A percentile compares a stretch with the other conserved stretches of the same genome.
Evolutionary conservation across 2,113 vertebrate genomes (phyloP).

Genomic region (Charina bottae): DNA sequence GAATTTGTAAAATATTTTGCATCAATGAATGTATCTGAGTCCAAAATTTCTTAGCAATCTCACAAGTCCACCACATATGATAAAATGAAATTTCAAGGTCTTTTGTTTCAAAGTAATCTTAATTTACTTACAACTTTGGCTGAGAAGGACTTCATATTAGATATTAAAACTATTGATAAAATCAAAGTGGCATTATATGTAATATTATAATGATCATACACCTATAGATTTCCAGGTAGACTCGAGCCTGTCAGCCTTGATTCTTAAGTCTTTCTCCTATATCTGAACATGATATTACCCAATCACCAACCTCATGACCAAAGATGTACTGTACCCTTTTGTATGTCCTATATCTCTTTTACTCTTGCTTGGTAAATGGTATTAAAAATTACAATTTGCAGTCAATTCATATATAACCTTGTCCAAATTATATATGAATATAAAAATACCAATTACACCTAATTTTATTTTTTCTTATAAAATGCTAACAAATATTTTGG

Average conservation of each 20-base stretch:
- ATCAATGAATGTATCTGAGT: too few relatives aligned
- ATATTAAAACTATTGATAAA: neutral
- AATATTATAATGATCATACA: neutral
- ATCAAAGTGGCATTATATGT: conserved; percentile 7
- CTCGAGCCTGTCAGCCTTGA: neutral
- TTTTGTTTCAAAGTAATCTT: neutral
- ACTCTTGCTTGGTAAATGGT: conserved; percentile 1
- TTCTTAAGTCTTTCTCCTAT: neutral
- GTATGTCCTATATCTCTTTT: neutral
- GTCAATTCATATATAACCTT: conserved; percentile 17
- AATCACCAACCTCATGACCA: neutral
- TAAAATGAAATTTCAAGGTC: too few relatives aligned
- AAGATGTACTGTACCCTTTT: neutral
- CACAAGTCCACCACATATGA: too few relatives aligned
- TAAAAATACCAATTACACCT: neutral
- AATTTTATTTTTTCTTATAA: conserved; percentile 11
- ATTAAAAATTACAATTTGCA: conserved; percentile 7
- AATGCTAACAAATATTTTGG: neutral
- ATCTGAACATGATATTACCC: neutral
- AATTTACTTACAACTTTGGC: neutral
- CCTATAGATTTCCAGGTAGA: neutral
- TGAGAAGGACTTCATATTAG: neutral
- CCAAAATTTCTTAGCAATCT: too few relatives aligned
- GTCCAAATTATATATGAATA: neutral
- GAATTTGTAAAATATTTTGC: too few relatives aligned